Evolutionary conservation across 2,797 vertebrate genomes (phyloP).

Genomic region (Ammospiza maritima): DNA sequence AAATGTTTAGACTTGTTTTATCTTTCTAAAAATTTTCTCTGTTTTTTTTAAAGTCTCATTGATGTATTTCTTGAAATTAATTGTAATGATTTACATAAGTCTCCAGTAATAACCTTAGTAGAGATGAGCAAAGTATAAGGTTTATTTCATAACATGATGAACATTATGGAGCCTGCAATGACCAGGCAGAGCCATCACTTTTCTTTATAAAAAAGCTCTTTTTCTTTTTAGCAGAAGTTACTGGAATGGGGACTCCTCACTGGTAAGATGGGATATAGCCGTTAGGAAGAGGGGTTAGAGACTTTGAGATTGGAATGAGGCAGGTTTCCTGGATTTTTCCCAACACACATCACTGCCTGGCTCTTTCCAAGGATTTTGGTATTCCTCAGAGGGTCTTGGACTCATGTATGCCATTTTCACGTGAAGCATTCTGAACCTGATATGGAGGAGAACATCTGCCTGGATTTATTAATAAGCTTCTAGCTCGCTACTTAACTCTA

Average conservation of each 20-base stretch:
- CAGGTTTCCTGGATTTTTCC: neutral
- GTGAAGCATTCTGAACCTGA: neutral
- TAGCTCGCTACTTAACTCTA: neutral
- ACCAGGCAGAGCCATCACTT: neutral
- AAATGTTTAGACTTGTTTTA: neutral
- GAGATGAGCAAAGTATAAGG: neutral
- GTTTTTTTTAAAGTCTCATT: neutral
- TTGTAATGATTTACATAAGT: neutral
- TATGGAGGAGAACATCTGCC: neutral
- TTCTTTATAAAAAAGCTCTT: neutral
- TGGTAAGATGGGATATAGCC: neutral
- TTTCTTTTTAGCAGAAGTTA: neutral
- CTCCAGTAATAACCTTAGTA: neutral
- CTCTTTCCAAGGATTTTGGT: neutral
- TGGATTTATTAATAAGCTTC: neutral
- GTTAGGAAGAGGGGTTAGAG: neutral
- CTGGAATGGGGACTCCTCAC: neutral
- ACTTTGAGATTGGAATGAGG: neutral
- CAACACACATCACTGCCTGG: accelerated
- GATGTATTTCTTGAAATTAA: neutral
- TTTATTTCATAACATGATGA: neutral
- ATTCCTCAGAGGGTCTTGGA: neutral
- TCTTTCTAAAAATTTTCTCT: neutral
- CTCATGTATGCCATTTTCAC: neutral
- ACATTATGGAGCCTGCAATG: neutral